Conservation (phyloP, 2,888 invertebrate genomes). For the Pyrrhia umbra region DNA sequence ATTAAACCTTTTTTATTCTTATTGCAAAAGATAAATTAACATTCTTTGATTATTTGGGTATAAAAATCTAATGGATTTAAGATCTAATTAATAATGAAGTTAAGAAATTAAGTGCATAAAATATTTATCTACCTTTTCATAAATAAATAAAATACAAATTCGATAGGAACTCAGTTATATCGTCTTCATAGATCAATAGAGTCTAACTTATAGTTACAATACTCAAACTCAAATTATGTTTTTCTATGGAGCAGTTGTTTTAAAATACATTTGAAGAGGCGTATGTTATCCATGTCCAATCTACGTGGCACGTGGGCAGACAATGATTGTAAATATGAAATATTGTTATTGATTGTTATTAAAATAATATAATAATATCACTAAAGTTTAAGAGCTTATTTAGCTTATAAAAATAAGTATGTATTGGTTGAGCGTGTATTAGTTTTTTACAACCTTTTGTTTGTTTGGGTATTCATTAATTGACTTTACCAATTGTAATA, state of each 20-base stretch:
- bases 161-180: no score
- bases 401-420: neutral
- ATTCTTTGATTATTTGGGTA: no score
- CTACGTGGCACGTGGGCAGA: conserved; percentile 69
- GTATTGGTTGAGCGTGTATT: neutral
- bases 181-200: no score
- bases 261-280: conserved; percentile 68
- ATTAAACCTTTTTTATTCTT: no score
- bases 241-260: conserved; percentile 52
- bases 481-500: no score
- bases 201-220: conserved; percentile 48
- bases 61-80: no score
- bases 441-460: neutral
- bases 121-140: no score
- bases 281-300: conserved; percentile 65
- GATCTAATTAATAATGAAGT: no score
- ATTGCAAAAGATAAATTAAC: no score
- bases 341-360: conserved; percentile 74
- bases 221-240: conserved; percentile 39
- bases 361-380: conserved; percentile 68
- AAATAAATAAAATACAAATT: no score
- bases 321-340: conserved; percentile 67
- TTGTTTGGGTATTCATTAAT: no score
- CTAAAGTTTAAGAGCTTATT: conserved; percentile 48
- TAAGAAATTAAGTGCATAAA: no score